Evolutionary conservation across 2,113 vertebrate species (phyloP).

Genomic region (Tonatia bakeri): DNA sequence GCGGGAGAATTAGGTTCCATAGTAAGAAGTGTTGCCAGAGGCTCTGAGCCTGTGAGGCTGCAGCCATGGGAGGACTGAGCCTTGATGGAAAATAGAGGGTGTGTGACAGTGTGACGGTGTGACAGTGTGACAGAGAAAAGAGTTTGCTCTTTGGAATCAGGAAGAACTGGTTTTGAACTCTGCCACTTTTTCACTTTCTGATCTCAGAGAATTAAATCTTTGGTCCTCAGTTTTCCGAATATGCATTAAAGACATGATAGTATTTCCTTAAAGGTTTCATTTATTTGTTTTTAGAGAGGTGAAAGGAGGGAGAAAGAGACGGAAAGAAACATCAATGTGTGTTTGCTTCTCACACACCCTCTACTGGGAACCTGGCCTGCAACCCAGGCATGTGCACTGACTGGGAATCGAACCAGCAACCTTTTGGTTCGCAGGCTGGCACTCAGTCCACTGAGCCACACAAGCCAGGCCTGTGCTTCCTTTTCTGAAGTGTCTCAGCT

Average conservation of each 20-base stretch:
- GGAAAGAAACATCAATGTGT: no score
- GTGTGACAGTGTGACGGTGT: accelerated
- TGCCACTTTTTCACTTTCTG: not conserved
- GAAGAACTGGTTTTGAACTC: not conserved
- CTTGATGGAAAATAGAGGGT: not conserved
- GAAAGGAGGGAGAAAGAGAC: no score
- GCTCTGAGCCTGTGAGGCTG: no score
- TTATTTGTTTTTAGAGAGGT: no score
- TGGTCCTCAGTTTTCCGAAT: not conserved
- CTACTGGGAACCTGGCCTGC: no score
- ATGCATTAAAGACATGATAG: not conserved
- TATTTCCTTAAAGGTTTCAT: not conserved
- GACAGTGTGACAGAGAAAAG: not conserved
- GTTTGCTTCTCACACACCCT: no score
- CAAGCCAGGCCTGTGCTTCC: no score
- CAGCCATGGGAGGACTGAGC: not conserved
- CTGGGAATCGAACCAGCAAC: no score
- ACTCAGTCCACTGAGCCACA: no score
- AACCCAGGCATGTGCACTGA: no score
- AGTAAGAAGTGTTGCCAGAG: not conserved
- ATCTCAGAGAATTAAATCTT: not conserved
- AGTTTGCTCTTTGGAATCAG: not conserved
- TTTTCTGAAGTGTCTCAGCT: no score
- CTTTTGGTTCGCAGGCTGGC: no score
- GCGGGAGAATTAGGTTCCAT: not conserved